phyloP scores from a whole-genome alignment of 2,888 invertebrate species.

The Julus scandinavius region DNA sequence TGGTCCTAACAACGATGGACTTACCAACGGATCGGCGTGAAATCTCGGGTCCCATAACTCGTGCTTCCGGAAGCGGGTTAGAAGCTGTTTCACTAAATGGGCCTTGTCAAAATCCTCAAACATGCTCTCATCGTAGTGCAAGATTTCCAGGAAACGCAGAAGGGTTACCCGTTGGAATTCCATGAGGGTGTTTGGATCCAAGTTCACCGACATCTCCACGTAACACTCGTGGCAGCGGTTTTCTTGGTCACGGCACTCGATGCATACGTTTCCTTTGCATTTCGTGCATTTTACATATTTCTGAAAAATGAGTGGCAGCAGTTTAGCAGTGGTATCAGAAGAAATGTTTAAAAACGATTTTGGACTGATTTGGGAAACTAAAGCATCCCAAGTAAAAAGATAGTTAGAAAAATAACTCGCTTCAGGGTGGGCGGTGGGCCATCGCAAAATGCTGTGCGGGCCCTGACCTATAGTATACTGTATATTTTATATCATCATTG shows the following conservation, averaged over 20 bases:
- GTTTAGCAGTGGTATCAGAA: too few species aligned
- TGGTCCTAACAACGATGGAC: not conserved
- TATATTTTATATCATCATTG: too few species aligned
- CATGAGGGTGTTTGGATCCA: conserved; percentile 12
- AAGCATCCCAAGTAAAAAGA: too few species aligned
- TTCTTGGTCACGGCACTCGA: not conserved
- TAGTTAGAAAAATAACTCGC: too few species aligned
- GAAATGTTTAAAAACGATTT: too few species aligned
- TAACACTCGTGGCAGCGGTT: conserved; percentile 44
- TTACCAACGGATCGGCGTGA: conserved; percentile 6
- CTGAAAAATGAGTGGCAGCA: not conserved
- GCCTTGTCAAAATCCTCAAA: not conserved
- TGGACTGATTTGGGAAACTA: too few species aligned
- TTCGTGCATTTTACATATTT: conserved; percentile 43
- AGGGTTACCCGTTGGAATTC: not conserved
- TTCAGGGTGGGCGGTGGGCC: too few species aligned
- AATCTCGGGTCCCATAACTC: conserved; percentile 17
- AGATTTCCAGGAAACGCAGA: not conserved
- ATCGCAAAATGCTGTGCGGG: too few species aligned
- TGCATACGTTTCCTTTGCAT: conserved; percentile 11
- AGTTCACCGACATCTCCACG: not conserved
- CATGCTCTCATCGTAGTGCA: not conserved
- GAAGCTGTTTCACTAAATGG: conserved; percentile 49
- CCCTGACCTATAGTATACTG: too few species aligned
- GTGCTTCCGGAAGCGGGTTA: not conserved